A percentile compares a stretch with the other conserved stretches of the same genome.
Conservation (phyloP, 1,140 invertebrate species). For the Philopotamus ludificatus region DNA sequence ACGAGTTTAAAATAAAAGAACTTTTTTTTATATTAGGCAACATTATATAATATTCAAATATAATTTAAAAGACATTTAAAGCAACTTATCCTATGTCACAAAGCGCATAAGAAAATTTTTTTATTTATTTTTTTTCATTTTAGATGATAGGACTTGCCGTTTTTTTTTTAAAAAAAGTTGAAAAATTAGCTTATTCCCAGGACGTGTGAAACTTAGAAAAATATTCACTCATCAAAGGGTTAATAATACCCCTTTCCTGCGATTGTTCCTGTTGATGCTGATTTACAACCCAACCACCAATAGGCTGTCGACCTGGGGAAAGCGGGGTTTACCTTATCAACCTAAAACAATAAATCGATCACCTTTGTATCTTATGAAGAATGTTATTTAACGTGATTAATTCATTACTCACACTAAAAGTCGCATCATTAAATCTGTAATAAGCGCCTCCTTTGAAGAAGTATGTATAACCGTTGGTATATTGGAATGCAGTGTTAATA, state of each 20-base stretch:
- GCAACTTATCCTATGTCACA: no score
- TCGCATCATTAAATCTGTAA: neutral
- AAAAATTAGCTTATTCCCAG: no score
- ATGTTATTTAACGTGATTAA: neutral
- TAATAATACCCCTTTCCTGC: neutral
- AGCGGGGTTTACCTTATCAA: neutral
- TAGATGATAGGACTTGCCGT: no score
- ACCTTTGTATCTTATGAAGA: neutral
- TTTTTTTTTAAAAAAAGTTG: no score
- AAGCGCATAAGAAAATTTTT: no score
- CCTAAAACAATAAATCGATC: neutral
- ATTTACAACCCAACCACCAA: neutral
- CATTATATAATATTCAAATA: no score
- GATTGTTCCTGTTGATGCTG: neutral
- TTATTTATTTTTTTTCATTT: no score
- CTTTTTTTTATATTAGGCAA: no score
- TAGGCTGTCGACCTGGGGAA: neutral
- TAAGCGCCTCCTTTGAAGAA: conserved; percentile 91
- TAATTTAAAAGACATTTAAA: no score
- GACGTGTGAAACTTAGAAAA: no score
- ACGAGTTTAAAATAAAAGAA: no score
- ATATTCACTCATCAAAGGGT: no score
- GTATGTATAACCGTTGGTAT: conserved; percentile 92
- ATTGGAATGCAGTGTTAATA: conserved; percentile 83
- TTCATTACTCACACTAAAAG: neutral